phyloP scores from a whole-genome alignment of 92 coral and sea anemone species.

The Palythoa heliodiscus region DNA sequence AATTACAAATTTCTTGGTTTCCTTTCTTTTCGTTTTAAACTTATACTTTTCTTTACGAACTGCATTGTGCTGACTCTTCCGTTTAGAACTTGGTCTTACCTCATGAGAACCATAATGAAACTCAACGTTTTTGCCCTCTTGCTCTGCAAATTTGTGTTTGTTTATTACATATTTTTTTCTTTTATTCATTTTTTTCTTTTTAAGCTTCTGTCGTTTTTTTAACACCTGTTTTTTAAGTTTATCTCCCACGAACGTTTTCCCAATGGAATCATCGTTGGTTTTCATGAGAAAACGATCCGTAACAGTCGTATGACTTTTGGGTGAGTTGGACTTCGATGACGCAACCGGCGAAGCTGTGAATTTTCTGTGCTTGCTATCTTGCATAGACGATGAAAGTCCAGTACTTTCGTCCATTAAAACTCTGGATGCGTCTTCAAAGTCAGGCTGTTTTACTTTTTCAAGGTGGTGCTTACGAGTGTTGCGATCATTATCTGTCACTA shows the following conservation, averaged over 20 bases:
- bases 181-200: neutral
- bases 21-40: neutral
- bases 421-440: conserved; percentile 80
- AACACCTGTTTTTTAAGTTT: conserved; percentile 51
- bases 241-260: conserved; percentile 63
- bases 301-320: neutral
- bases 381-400: conserved; percentile 15
- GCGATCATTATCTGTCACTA: conserved; percentile 79
- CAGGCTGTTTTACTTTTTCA: conserved; percentile 67
- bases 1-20: conserved; percentile 30
- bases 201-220: conserved; percentile 39
- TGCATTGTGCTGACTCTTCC: neutral
- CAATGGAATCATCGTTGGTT: conserved; percentile 72
- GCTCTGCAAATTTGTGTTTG: neutral
- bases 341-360: conserved; percentile 11
- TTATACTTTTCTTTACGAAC: neutral
- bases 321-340: conserved; percentile 9
- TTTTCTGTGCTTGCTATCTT: conserved; percentile 34
- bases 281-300: conserved; percentile 60
- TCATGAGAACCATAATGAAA: neutral
- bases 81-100: neutral
- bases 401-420: conserved; percentile 76
- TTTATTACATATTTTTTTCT: neutral
- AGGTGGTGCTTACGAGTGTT: conserved; percentile 83
- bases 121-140: neutral